These are phyloP conservation scores for Indri indri DNA, from an alignment of 2,113 vertebrate species.

Conservation along the genomic window DNA sequence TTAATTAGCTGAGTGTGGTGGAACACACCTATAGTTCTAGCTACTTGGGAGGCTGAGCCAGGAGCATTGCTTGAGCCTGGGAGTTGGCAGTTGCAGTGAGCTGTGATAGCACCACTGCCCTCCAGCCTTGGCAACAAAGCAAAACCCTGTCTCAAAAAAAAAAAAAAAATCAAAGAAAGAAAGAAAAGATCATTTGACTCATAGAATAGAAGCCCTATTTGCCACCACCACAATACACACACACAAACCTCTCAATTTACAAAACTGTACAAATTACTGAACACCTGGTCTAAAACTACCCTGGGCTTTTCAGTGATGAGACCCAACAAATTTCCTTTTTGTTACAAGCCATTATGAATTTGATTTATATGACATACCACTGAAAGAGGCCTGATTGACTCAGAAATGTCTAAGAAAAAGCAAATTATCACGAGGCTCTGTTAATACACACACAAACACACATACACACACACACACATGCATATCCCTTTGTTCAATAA, in stretches of 20 bases:
- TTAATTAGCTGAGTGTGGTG: too few species aligned
- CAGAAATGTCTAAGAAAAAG: neutral
- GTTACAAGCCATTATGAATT: neutral
- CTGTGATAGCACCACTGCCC: too few species aligned
- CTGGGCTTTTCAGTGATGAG: neutral
- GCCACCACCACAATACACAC: neutral
- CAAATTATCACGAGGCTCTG: neutral
- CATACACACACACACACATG: too few species aligned
- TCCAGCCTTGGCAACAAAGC: too few species aligned
- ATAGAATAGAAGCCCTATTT: neutral
- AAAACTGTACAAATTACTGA: neutral
- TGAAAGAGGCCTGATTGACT: neutral
- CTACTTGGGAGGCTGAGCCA: too few species aligned
- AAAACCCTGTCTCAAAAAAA: too few species aligned
- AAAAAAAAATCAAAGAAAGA: too few species aligned
- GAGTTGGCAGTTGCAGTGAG: too few species aligned
- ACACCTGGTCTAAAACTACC: neutral
- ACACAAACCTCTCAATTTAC: neutral
- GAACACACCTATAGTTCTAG: too few species aligned
- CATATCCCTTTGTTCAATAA: neutral
- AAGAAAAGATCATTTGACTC: neutral
- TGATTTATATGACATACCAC: neutral
- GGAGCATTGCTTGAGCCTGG: too few species aligned
- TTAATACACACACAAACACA: neutral
- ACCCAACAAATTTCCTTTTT: neutral